Conservation (phyloP, 2,888 invertebrate species). For the Taphrorychus bicolor region DNA sequence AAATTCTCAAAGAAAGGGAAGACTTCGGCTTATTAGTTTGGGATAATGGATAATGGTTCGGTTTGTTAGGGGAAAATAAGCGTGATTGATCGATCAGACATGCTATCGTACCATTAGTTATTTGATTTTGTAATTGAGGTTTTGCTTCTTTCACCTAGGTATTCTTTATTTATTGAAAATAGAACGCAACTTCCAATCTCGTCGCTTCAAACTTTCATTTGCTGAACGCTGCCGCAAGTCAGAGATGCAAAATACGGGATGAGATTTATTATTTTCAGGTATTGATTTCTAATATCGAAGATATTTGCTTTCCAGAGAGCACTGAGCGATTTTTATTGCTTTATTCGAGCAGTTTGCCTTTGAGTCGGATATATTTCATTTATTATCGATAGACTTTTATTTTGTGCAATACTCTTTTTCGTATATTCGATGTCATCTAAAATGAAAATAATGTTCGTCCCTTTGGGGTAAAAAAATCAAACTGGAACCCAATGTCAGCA, state of each 20-base stretch:
- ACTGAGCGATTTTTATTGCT: not conserved
- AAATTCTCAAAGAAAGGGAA: slow-evolving; percentile 11
- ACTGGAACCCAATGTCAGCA: not conserved
- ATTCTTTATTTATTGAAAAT: too few relatives aligned
- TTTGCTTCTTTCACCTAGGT: not conserved
- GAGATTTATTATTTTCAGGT: slow-evolving; percentile 11
- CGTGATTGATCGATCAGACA: slow-evolving; percentile 7
- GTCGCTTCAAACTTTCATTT: slow-evolving; percentile 8
- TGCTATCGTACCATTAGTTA: not conserved
- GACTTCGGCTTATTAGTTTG: slow-evolving; percentile 15
- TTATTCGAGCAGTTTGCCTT: slow-evolving; percentile 3
- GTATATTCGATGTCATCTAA: not conserved
- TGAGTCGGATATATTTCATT: slow-evolving; percentile 6
- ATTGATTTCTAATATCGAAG: slow-evolving; percentile 10
- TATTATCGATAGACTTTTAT: not conserved
- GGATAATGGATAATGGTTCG: slow-evolving; percentile 14
- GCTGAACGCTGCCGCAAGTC: not conserved
- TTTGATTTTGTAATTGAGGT: not conserved
- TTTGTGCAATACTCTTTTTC: not conserved
- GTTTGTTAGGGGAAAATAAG: slow-evolving; percentile 13
- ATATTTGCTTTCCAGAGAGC: slow-evolving; percentile 2
- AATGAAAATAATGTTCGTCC: not conserved
- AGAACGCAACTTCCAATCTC: not conserved
- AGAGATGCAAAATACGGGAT: slow-evolving; percentile 9
- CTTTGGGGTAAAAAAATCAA: not conserved